These are phyloP conservation scores for Cordylochernes scorpioides DNA, from an alignment of 2,888 invertebrate genomes.

Conservation along the genomic window DNA sequence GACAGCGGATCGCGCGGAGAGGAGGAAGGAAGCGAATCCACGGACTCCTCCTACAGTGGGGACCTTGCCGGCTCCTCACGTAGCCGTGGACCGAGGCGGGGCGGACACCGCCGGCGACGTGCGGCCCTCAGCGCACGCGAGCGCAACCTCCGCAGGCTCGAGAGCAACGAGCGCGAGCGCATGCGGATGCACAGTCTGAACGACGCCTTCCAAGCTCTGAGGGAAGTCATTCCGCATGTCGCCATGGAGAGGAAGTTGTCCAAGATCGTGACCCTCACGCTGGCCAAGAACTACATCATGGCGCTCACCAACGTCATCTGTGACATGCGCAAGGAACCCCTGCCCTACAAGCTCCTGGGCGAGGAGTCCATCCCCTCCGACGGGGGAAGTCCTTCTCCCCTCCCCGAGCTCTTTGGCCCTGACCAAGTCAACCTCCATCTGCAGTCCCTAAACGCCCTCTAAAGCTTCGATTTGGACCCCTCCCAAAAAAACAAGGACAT, in stretches of 20 bases:
- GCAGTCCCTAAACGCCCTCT: not conserved
- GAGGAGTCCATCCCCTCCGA: not conserved
- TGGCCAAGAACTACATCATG: slow-evolving; percentile 70
- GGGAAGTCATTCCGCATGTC: slow-evolving; percentile 60
- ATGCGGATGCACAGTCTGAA: slow-evolving; percentile 78
- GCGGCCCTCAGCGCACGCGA: slow-evolving; percentile 53
- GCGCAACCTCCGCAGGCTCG: slow-evolving; percentile 51
- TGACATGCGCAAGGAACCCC: slow-evolving; percentile 18
- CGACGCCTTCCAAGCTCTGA: slow-evolving; percentile 63
- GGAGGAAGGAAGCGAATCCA: slow-evolving; percentile 12
- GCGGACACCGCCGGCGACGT: slow-evolving; percentile 34
- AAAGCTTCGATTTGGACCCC: no score
- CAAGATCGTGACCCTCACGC: slow-evolving; percentile 59
- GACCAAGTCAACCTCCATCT: not conserved
- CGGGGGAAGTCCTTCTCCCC: not conserved
- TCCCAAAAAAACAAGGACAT: no score
- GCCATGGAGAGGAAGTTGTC: slow-evolving; percentile 55
- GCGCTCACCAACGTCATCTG: slow-evolving; percentile 61
- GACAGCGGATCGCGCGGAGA: no score
- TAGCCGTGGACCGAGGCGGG: no score
- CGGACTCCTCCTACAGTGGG: no score
- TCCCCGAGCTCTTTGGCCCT: not conserved
- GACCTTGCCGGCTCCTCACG: no score
- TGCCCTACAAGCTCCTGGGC: slow-evolving; percentile 9
- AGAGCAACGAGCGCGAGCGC: slow-evolving; percentile 67